Conservation (phyloP, 2,797 vertebrate genomes). For the Cyclura pinguis region DNA sequence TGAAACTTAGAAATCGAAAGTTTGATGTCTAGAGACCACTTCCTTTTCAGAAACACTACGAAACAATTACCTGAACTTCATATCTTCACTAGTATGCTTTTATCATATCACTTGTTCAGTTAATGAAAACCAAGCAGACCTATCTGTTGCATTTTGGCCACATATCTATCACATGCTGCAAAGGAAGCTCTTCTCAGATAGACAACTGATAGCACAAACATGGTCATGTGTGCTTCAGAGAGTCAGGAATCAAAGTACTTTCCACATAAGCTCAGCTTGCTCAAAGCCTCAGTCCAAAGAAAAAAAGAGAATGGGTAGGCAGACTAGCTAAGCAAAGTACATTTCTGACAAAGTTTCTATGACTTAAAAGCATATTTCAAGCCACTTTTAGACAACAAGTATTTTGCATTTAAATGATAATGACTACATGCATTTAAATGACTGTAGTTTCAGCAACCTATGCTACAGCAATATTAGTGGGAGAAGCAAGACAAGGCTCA, state of each 20-base stretch:
- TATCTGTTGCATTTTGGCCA: neutral
- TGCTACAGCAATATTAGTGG: neutral
- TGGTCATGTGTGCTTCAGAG: neutral
- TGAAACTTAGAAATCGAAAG: neutral
- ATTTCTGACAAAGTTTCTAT: neutral
- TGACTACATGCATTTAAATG: rapidly evolving
- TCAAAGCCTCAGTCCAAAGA: neutral
- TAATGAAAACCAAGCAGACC: neutral
- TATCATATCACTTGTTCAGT: neutral
- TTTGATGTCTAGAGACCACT: neutral
- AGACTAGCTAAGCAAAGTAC: neutral
- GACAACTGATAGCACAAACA: slow-evolving; percentile 16
- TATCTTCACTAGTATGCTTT: neutral
- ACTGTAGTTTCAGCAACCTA: neutral
- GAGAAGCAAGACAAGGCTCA: neutral
- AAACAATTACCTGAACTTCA: neutral
- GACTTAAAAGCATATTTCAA: neutral
- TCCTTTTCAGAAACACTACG: neutral
- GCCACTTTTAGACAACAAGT: neutral
- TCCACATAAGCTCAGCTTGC: slow-evolving; percentile 7
- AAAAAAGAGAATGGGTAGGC: neutral
- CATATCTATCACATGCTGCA: neutral
- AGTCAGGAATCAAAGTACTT: slow-evolving; percentile 1
- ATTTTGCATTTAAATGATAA: neutral
- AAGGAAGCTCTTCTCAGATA: neutral